Percentiles rank a stretch among this genome's conserved stretches.
Conservation (phyloP, 2,797 vertebrate species). For the Coccyzus lansbergi region DNA sequence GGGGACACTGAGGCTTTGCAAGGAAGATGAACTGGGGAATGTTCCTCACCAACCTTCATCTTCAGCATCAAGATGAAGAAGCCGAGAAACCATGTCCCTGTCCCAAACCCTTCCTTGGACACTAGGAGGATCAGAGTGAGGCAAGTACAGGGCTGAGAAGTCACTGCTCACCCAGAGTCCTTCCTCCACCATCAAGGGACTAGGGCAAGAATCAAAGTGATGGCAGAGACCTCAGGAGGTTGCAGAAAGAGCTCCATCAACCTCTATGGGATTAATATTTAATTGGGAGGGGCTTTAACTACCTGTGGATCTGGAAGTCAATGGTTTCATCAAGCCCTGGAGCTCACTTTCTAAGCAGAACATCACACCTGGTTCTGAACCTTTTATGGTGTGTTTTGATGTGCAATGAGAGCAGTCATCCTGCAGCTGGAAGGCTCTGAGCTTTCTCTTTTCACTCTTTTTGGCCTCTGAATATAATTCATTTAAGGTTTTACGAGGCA, state of each 20-base stretch:
- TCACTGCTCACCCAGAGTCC: neutral
- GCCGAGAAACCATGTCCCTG: neutral
- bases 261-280: neutral
- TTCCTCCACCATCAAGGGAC: neutral
- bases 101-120: neutral
- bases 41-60: neutral
- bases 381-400: fast-evolving
- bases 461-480: neutral
- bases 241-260: fast-evolving
- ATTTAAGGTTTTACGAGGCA: conserved; percentile 26
- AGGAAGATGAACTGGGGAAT: fast-evolving
- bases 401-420: neutral
- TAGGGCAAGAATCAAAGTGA: fast-evolving
- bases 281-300: neutral
- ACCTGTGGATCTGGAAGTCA: neutral
- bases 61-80: neutral
- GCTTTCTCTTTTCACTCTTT: neutral
- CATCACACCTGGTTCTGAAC: neutral
- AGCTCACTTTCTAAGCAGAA: neutral
- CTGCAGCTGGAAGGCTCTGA: neutral
- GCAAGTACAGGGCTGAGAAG: neutral
- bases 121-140: neutral
- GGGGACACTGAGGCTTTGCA: neutral
- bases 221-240: neutral
- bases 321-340: neutral